Base-by-base conservation (phyloP, 2,113 vertebrate species). In the Chroicocephalus ridibundus region DNA sequence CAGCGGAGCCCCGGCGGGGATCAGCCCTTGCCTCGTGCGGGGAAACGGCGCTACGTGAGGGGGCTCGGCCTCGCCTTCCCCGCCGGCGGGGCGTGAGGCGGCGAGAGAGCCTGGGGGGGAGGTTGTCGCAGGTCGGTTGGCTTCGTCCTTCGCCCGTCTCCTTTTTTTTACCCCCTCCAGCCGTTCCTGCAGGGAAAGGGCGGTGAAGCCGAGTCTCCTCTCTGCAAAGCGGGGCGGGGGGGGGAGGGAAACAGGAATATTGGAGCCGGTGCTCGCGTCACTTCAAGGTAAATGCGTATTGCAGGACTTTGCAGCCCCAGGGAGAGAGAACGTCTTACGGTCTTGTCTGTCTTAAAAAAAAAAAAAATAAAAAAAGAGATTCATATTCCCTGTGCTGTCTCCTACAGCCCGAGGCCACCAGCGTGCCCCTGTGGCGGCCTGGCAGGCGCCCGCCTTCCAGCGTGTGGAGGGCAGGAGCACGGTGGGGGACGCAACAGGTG, bases 201-300 rank as follows among this genome's bases (percentile, higher is more conserved):
- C n/a, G 29, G 42, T 0, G 57, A 19, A 51, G 44, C 4, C 42
- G 47, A 22, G 42, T 1, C 34, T 0, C 26, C 51, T 20, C 46
- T 4, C 44, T 4, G 78, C 51, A 17, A 0, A 24, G 38, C 25
- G 3, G 15, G 19, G 46, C 29, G 26, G 8, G 24, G 27, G 3
- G 12, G n/a, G 10, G n/a, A 29, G 25, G n/a, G 5, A 0, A 1
- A 9, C 3, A 70, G 9, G 16, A 60, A 1, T 26, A 0, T 1
- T 1, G 42, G 60, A 17, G 3, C 49, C 8, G 78, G 54, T 7
- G 25, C 34, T 60, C 20, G 22, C 38, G 17, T 62, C 46, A 2
- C 68, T 38, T n/a, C n/a, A 1, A 47, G 76, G 80, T 38, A 62
- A 26, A 57, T 16, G 83, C 72, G 46, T 42, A 36, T 1, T 81